These are phyloP conservation scores for Pseudomyrmex flavicornis DNA, from an alignment of 1,140 invertebrate species.

Conservation along the genomic window DNA sequence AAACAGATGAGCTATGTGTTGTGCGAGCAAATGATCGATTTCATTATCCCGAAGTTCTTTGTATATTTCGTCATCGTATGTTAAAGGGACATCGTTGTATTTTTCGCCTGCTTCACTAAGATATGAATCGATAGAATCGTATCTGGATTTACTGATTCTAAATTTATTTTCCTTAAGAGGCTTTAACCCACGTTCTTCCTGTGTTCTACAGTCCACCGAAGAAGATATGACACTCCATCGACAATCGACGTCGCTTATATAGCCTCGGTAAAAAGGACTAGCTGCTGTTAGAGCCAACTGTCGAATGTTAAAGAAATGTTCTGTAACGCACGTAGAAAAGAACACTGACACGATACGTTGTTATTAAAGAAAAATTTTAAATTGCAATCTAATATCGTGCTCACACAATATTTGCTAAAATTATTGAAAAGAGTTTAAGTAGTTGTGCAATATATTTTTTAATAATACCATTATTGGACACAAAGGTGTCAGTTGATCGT, in stretches of 20 bases:
- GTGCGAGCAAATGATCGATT: conserved; percentile 95
- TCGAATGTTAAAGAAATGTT: conserved; percentile 78
- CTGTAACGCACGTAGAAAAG: conserved; percentile 73
- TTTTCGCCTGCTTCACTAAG: conserved; percentile 94
- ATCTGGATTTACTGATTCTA: conserved; percentile 97
- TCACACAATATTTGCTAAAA: too few species aligned
- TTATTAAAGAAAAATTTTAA: conserved; percentile 31
- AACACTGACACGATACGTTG: conserved; percentile 63
- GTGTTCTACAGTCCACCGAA: conserved; percentile 98
- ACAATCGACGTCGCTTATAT: conserved; percentile 97
- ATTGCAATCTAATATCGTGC: too few species aligned
- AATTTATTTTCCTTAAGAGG: conserved; percentile 92
- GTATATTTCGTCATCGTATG: conserved; percentile 94
- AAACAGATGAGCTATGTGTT: conserved; percentile 99
- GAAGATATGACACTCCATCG: conserved; percentile 98
- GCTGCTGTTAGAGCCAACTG: conserved; percentile 98
- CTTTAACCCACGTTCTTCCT: conserved; percentile 95
- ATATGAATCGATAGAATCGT: conserved; percentile 99
- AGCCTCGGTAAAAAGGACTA: conserved; percentile 97
- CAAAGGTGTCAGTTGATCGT: conserved; percentile 98
- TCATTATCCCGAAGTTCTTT: conserved; percentile 93
- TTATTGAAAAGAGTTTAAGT: conserved; percentile 28
- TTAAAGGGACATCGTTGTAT: conserved; percentile 96
- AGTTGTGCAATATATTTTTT: conserved; percentile 20
- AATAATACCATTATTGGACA: conserved; percentile 96